Conservation (phyloP, 2,797 vertebrate genomes). For the Apodemus agrarius region DNA sequence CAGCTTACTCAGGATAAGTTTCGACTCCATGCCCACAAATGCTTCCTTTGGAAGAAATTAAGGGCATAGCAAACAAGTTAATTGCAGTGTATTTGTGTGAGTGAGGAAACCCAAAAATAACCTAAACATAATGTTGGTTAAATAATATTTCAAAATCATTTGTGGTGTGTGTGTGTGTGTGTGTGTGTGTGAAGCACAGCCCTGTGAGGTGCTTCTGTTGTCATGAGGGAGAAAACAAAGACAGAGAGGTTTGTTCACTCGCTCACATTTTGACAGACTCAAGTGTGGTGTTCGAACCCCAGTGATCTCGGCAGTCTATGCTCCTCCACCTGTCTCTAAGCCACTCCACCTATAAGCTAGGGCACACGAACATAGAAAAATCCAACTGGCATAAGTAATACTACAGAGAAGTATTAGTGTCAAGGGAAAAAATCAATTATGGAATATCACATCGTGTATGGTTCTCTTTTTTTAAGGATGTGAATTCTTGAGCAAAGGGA, state of each 20-base stretch:
- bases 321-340: conserved; percentile 3
- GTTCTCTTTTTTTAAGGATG: background rate
- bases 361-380: background rate
- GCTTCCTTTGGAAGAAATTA: conserved; percentile 67
- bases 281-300: background rate
- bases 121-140: conserved; percentile 41
- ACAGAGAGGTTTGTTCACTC: background rate
- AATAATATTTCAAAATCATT: conserved; percentile 43
- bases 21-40: conserved; percentile 66
- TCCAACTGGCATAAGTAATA: background rate
- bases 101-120: conserved; percentile 42
- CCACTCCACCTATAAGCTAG: background rate
- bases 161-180: background rate
- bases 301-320: background rate
- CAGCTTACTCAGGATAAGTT: conserved; percentile 78
- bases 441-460: background rate
- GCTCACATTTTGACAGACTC: background rate
- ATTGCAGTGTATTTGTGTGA: conserved; percentile 33
- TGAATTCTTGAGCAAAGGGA: background rate
- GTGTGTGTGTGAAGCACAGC: background rate
- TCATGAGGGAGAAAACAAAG: background rate
- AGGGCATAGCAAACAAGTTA: conserved; percentile 49
- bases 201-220: background rate
- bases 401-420: background rate
- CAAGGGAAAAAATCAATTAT: background rate